Conservation (phyloP, 2,888 invertebrate species). For the Oegoconia quadripuncta region DNA sequence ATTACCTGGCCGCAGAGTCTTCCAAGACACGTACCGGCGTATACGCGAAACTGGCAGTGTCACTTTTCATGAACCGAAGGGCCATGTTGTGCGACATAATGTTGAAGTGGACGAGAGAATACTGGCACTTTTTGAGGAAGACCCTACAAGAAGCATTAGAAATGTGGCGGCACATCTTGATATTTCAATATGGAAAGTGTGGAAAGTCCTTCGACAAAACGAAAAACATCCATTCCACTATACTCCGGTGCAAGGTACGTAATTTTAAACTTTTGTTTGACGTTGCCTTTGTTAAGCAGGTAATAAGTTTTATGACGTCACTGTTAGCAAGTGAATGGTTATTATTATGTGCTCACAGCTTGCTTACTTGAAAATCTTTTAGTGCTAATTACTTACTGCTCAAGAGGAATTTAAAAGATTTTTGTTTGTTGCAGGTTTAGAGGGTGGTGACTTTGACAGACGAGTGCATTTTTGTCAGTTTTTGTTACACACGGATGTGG, state of each 20-base stretch:
- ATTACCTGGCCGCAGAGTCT: slow-evolving; percentile 2
- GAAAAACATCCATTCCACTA: slow-evolving; percentile 5
- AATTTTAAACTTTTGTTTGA: slow-evolving; percentile 6
- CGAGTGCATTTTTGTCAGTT: slow-evolving; percentile 3
- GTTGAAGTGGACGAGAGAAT: slow-evolving; percentile 8
- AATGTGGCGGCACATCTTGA: slow-evolving; percentile 6
- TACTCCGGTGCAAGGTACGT: slow-evolving; percentile 7
- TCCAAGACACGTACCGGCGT: slow-evolving; percentile 3
- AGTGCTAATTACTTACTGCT: slow-evolving; percentile 3
- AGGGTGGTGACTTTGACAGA: slow-evolving; percentile 2
- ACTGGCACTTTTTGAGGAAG: slow-evolving; percentile 10
- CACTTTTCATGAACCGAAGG: too few relatives aligned
- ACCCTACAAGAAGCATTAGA: slow-evolving; percentile 8
- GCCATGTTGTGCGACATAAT: slow-evolving; percentile 3
- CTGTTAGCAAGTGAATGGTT: slow-evolving; percentile 1
- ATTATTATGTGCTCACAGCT: not conserved
- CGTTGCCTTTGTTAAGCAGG: slow-evolving; percentile 6
- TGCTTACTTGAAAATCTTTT: not conserved
- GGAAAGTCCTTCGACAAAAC: slow-evolving; percentile 6
- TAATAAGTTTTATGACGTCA: slow-evolving; percentile 4
- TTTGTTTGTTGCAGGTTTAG: slow-evolving; percentile 5
- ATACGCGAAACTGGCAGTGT: slow-evolving; percentile 2
- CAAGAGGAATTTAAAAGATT: slow-evolving; percentile 6
- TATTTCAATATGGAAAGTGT: slow-evolving; percentile 7
- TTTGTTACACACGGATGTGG: slow-evolving; percentile 1